Percentiles rank a stretch among this genome's conserved stretches.
Evolutionary conservation across 1,140 invertebrate genomes (phyloP).

Genomic region (Drosophila mojavensis): DNA sequence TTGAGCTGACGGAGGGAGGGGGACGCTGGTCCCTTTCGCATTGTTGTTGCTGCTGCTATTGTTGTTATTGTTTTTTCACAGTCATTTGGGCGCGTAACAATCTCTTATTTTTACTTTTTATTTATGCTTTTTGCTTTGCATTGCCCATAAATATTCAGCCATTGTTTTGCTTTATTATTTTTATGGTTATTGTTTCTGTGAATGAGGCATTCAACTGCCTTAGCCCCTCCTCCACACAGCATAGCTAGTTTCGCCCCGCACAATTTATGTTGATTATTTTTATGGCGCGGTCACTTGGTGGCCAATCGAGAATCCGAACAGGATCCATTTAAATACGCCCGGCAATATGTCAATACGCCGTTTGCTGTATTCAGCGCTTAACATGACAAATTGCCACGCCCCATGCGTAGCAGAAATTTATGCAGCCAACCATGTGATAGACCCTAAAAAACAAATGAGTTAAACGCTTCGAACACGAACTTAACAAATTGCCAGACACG

Average conservation of each 20-base stretch:
- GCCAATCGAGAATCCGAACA: slow-evolving; percentile 64
- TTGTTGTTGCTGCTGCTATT: slow-evolving; percentile 1
- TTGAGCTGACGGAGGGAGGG: neutral
- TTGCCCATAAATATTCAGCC: slow-evolving; percentile 75
- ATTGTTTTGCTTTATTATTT: slow-evolving; percentile 83
- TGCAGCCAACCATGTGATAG: slow-evolving; percentile 19
- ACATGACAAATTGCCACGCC: slow-evolving; percentile 77
- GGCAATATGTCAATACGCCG: slow-evolving; percentile 74
- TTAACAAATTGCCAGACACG: neutral
- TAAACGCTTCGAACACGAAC: neutral
- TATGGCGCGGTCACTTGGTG: slow-evolving; percentile 77
- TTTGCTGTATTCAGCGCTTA: slow-evolving; percentile 68
- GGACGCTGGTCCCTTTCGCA: slow-evolving; percentile 11
- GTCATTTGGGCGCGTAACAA: slow-evolving; percentile 70
- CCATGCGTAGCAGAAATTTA: slow-evolving; percentile 69
- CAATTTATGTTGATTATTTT: slow-evolving; percentile 83
- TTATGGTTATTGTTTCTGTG: slow-evolving; percentile 77
- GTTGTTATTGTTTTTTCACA: slow-evolving; percentile 60
- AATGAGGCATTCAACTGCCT: slow-evolving; percentile 6
- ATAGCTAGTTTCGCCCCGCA: slow-evolving; percentile 11
- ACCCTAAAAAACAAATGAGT: slow-evolving; percentile 7
- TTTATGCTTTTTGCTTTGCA: slow-evolving; percentile 27
- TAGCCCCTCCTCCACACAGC: neutral
- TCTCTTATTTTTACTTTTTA: slow-evolving; percentile 36
- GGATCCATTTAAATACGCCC: slow-evolving; percentile 54